These are phyloP conservation scores for Dufourea novaeangliae DNA, from an alignment of 1,140 invertebrate species.

Conservation along the genomic window DNA sequence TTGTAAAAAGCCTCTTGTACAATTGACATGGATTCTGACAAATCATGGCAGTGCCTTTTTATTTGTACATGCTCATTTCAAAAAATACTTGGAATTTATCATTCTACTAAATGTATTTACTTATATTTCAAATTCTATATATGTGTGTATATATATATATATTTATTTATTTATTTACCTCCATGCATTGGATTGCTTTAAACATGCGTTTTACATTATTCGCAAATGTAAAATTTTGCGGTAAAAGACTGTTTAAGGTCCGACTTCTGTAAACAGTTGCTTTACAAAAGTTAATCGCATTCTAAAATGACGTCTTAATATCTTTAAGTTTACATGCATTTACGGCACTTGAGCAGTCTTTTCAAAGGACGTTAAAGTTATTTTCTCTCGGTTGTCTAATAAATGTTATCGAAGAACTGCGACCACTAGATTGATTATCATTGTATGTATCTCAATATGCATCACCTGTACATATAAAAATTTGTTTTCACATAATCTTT, in stretches of 20 bases:
- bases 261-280: not conserved
- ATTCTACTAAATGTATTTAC: constrained; percentile 3
- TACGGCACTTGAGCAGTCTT: constrained; percentile 28
- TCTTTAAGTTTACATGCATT: constrained; percentile 19
- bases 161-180: no score
- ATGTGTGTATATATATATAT: no score
- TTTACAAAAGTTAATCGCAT: constrained; percentile 8
- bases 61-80: not conserved
- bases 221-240: constrained; percentile 7
- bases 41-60: constrained; percentile 34
- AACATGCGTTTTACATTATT: not conserved
- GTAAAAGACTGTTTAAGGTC: not conserved
- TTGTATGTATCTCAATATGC: not conserved
- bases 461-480: not conserved
- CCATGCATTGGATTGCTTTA: not conserved
- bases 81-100: constrained; percentile 26
- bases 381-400: not conserved
- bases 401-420: not conserved
- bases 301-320: not conserved
- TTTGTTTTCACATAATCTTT: not conserved
- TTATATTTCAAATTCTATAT: constrained; percentile 17
- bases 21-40: constrained; percentile 19
- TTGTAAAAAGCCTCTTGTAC: constrained; percentile 3
- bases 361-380: not conserved
- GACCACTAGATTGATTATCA: not conserved